Conservation (phyloP, 2,113 vertebrate species). For the Micronisus gabar region DNA sequence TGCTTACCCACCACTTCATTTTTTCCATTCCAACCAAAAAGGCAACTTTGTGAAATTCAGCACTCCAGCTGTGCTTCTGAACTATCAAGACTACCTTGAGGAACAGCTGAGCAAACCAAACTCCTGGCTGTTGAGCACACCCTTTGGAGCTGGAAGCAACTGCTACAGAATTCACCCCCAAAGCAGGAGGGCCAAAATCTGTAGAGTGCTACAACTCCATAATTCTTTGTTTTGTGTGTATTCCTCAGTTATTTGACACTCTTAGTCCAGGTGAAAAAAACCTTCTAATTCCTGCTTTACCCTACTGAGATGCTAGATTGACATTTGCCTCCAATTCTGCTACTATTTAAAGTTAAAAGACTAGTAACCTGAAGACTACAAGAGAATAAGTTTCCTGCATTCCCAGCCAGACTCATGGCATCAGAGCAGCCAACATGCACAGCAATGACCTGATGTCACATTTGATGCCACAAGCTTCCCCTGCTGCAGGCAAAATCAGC, state of each 20-base stretch:
- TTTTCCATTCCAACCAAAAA: neutral
- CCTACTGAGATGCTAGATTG: neutral
- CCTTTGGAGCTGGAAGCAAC: neutral
- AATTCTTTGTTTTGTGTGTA: neutral
- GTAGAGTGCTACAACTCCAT: fast-evolving
- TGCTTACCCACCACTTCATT: neutral
- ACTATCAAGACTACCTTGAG: neutral
- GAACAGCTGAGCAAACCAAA: neutral
- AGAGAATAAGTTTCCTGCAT: neutral
- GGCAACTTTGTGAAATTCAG: neutral
- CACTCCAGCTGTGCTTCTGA: neutral
- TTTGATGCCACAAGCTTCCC: neutral
- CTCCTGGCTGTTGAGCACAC: neutral
- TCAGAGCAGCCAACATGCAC: neutral
- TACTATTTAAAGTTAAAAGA: neutral
- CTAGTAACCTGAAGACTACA: neutral
- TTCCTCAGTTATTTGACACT: neutral
- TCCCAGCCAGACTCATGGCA: neutral
- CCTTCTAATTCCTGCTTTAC: neutral
- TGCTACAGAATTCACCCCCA: neutral
- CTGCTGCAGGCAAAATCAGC: neutral
- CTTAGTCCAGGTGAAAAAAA: neutral
- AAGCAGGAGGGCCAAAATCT: neutral
- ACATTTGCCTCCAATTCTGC: neutral
- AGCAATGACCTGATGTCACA: neutral